These are phyloP conservation scores for Epicampocera succincta DNA, from an alignment of 2,888 invertebrate species.

Conservation along the genomic window DNA sequence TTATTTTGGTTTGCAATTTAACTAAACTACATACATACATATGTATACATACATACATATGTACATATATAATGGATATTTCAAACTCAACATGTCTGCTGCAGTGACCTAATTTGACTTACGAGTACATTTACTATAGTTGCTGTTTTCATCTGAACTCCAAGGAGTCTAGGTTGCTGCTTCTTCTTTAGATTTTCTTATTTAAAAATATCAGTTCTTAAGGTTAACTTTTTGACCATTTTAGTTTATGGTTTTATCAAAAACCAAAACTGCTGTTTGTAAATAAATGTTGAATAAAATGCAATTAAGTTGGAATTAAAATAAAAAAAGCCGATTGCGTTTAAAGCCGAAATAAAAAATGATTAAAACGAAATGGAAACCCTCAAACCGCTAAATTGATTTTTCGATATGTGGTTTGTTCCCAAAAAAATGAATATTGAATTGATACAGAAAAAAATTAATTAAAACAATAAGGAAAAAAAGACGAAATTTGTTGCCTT, in stretches of 20 bases:
- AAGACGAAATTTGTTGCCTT: constrained; percentile 9
- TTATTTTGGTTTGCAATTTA: constrained; percentile 26
- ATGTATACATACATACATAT: too few species aligned
- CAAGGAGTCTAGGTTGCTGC: neutral
- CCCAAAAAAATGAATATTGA: constrained; percentile 22
- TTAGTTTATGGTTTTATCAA: constrained; percentile 28
- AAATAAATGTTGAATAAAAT: constrained; percentile 30
- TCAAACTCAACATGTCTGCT: constrained; percentile 7
- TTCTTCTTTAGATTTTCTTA: constrained; percentile 2
- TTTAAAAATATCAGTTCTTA: constrained; percentile 64
- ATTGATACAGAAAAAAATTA: constrained; percentile 25
- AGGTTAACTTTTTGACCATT: constrained; percentile 64
- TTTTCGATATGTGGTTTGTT: constrained; percentile 67
- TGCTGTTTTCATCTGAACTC: constrained; percentile 8
- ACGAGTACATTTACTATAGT: neutral
- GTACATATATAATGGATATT: neutral
- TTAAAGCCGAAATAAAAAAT: constrained; percentile 15
- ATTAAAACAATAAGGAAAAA: constrained; percentile 39
- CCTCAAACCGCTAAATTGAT: constrained; percentile 66
- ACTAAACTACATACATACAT: constrained; percentile 47
- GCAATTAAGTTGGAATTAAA: constrained; percentile 21
- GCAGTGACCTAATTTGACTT: constrained; percentile 18
- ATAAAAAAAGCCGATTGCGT: neutral
- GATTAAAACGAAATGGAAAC: constrained; percentile 29
- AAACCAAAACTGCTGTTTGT: neutral